A percentile compares a stretch with the other conserved stretches of the same genome.
These are phyloP conservation scores for Eulacestoma nigropectus DNA, from an alignment of 2,113 vertebrate species.

Conservation along the genomic window DNA sequence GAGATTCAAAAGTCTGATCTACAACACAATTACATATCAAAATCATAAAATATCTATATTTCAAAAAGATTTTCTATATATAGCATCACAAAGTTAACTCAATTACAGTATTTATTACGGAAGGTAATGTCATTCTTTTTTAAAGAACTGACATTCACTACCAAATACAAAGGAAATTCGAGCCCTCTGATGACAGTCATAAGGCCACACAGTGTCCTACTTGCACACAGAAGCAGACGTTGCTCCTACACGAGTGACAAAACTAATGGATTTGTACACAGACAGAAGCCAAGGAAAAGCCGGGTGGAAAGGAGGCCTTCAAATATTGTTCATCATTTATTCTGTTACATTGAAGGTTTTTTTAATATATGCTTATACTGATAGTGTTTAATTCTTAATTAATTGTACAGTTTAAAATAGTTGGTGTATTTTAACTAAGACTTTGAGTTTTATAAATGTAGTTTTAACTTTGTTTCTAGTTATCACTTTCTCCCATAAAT, in stretches of 20 bases:
- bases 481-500: neutral
- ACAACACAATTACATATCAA: neutral
- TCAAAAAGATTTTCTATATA: neutral
- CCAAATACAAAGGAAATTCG: neutral
- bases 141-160: neutral
- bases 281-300: neutral
- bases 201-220: neutral
- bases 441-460: neutral
- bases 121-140: neutral
- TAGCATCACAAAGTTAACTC: neutral
- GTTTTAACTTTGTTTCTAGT: neutral
- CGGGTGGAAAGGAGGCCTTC: neutral
- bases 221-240: neutral
- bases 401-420: neutral
- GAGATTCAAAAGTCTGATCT: neutral
- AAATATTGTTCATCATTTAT: neutral
- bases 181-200: neutral
- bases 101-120: neutral
- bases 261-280: neutral
- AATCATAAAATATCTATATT: neutral
- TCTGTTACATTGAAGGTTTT: neutral
- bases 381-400: neutral
- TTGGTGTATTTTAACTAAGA: neutral
- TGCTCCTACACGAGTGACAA: neutral
- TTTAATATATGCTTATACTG: neutral